These are phyloP conservation scores for Phymorhynchus buccinoides DNA, from an alignment of 1,140 invertebrate species.

Conservation along the genomic window DNA sequence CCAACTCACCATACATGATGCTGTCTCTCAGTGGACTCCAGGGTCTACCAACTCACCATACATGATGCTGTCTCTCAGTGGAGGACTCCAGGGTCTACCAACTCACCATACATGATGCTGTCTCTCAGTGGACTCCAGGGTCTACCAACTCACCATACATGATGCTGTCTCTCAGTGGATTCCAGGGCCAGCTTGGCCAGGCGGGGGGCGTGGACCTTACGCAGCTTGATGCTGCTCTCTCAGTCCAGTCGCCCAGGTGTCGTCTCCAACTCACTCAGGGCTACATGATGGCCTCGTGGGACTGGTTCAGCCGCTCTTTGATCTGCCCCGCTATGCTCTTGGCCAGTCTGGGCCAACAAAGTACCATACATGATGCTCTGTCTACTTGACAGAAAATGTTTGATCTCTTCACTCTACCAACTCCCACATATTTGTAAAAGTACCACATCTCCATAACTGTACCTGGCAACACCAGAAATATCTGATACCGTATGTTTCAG, in stretches of 20 bases:
- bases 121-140: constrained; percentile 85
- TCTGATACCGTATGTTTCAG: too few species aligned
- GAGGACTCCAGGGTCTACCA: constrained; percentile 74
- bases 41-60: not conserved
- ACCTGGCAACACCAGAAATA: too few species aligned
- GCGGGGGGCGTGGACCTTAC: constrained; percentile 86
- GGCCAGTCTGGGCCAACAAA: constrained; percentile 80
- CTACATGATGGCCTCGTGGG: constrained; percentile 81
- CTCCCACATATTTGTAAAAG: too few species aligned
- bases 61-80: constrained; percentile 82
- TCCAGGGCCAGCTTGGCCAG: constrained; percentile 88
- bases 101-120: constrained; percentile 79
- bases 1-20: too few species aligned
- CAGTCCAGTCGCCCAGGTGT: constrained; percentile 83
- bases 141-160: constrained; percentile 77
- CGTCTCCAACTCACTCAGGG: constrained; percentile 82
- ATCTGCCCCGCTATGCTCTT: constrained; percentile 84
- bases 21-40: too few species aligned
- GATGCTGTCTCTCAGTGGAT: constrained; percentile 86
- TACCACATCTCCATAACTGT: too few species aligned
- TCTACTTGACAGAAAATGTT: too few species aligned
- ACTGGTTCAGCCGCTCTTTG: constrained; percentile 79
- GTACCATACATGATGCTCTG: too few species aligned
- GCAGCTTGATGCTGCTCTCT: constrained; percentile 81
- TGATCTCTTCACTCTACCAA: too few species aligned